These are phyloP conservation scores for Malacoctenus gilli DNA, from an alignment of 2,797 vertebrate genomes.

Conservation along the genomic window DNA sequence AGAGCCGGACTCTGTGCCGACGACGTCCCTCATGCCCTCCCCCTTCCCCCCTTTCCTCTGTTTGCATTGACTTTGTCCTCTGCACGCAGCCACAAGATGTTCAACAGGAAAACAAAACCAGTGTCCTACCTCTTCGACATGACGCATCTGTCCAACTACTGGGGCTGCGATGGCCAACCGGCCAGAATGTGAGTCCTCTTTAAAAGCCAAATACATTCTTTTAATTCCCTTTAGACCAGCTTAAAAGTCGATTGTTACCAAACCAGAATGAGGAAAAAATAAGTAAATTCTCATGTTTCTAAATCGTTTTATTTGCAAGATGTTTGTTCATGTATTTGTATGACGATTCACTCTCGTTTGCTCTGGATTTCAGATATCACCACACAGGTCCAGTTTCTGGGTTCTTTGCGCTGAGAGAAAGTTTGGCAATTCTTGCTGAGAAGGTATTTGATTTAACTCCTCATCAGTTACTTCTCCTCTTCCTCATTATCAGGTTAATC, in stretches of 20 bases:
- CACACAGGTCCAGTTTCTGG: conserved; percentile 89
- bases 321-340: no score
- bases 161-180: conserved; percentile 88
- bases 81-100: conserved; percentile 87
- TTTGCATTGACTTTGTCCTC: conserved; percentile 6
- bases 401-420: conserved; percentile 90
- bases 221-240: no score
- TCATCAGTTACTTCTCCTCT: no score
- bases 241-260: no score
- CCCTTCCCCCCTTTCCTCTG: not conserved
- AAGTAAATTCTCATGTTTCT: no score
- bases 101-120: conserved; percentile 88
- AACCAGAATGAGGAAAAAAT: no score
- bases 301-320: no score
- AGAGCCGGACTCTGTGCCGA: not conserved
- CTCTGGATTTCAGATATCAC: conserved; percentile 87
- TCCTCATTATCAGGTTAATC: no score
- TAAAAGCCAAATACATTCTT: no score
- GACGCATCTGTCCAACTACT: conserved; percentile 87
- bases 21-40: no score
- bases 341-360: not conserved
- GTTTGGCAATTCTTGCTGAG: conserved; percentile 88
- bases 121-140: conserved; percentile 90
- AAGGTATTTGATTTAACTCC: conserved; percentile 74
- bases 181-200: conserved; percentile 75